These are phyloP conservation scores for Heliconius sara DNA, from an alignment of 2,888 invertebrate species.

Conservation along the genomic window DNA sequence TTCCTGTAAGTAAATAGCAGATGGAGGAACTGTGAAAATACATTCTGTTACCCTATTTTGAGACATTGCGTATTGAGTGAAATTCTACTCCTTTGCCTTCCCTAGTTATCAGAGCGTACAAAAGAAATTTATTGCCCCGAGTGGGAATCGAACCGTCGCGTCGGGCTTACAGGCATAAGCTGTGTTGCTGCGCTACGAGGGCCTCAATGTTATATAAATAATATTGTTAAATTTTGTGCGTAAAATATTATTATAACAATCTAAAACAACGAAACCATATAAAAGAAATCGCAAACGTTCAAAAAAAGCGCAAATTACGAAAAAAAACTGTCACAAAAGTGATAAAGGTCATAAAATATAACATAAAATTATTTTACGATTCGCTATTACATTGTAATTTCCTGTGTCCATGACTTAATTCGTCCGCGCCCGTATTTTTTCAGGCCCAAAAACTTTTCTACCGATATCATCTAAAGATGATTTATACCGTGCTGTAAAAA, in stretches of 20 bases:
- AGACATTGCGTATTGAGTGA: too few species aligned
- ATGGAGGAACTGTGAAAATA: too few species aligned
- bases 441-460: slow-evolving; percentile 32
- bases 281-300: slow-evolving; percentile 1
- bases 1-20: too few species aligned
- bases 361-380: slow-evolving; percentile 42
- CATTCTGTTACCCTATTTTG: too few species aligned
- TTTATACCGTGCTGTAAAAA: slow-evolving; percentile 41
- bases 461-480: slow-evolving; percentile 44
- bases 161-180: not conserved
- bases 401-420: slow-evolving; percentile 38
- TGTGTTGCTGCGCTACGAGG: not conserved
- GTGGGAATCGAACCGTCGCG: not conserved
- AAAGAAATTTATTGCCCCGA: not conserved
- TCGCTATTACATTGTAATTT: slow-evolving; percentile 35
- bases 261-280: not conserved
- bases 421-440: slow-evolving; percentile 37
- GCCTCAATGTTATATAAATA: not conserved
- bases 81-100: too few species aligned
- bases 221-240: not conserved
- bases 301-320: slow-evolving; percentile 6
- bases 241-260: not conserved
- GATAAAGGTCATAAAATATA: slow-evolving; percentile 37
- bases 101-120: not conserved
- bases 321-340: slow-evolving; percentile 17